phyloP scores from a whole-genome alignment of 2,888 invertebrate genomes.

The Drosophila greeni region DNA sequence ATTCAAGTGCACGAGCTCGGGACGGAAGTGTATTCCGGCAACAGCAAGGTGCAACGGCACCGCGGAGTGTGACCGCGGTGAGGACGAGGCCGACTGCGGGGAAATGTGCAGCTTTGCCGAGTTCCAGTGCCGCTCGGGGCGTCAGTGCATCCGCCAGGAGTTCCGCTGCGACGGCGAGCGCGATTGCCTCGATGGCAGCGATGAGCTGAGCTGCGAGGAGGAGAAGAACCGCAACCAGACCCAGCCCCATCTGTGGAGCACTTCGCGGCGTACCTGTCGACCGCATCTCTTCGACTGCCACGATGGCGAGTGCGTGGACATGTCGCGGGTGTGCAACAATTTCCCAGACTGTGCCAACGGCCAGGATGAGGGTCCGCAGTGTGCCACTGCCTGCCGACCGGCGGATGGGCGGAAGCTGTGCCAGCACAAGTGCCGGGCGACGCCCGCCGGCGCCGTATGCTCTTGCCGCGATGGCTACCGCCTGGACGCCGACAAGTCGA shows the following conservation, averaged over 20 bases:
- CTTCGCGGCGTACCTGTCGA: conserved; percentile 64
- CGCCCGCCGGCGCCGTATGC: conserved; percentile 85
- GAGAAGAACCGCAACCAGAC: conserved; percentile 54
- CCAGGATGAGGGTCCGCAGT: conserved; percentile 85
- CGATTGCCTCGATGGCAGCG: conserved; percentile 87
- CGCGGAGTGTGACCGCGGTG: conserved; percentile 85
- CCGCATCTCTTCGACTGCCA: conserved; percentile 80
- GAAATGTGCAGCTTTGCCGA: conserved; percentile 81
- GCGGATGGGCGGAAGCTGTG: conserved; percentile 77
- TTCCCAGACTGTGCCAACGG: conserved; percentile 83
- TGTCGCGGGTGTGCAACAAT: conserved; percentile 83
- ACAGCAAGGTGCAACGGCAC: conserved; percentile 82
- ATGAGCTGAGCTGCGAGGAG: conserved; percentile 82
- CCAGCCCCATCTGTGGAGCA: conserved; percentile 14
- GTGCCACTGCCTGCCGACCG: conserved; percentile 79
- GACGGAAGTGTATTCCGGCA: conserved; percentile 67
- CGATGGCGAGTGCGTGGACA: conserved; percentile 84
- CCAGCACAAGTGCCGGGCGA: conserved; percentile 81
- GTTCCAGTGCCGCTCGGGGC: conserved; percentile 83
- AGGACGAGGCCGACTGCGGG: conserved; percentile 84
- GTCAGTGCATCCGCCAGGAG: conserved; percentile 81
- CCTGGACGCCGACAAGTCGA: conserved; percentile 80
- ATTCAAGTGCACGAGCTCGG: conserved; percentile 75
- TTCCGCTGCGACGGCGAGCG: conserved; percentile 82
- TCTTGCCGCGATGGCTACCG: conserved; percentile 82